Evolutionary conservation across 2,797 vertebrate genomes (phyloP).

Genomic region (Sebastes iracundus): DNA sequence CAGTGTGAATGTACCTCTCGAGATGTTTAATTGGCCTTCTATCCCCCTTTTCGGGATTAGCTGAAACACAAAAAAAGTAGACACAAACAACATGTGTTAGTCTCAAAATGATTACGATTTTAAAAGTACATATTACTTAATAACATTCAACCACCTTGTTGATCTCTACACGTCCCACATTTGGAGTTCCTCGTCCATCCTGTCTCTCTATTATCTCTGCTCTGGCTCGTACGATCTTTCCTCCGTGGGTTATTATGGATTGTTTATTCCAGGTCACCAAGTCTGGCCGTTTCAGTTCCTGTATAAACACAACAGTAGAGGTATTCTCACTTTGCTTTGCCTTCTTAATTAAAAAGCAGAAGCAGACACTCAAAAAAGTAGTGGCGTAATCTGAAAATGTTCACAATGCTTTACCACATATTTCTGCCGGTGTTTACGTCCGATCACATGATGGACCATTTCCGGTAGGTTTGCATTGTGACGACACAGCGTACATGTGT

Average conservation of each 20-base stretch:
- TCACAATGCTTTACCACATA: constrained; percentile 77
- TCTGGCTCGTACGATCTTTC: constrained; percentile 78
- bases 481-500: constrained; percentile 76
- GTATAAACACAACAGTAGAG: not conserved
- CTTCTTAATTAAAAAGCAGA: not conserved
- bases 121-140: not conserved
- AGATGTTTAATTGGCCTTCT: constrained; percentile 34
- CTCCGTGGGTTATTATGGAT: constrained; percentile 60
- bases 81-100: not conserved
- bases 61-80: constrained; percentile 48
- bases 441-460: constrained; percentile 81
- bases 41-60: constrained; percentile 20
- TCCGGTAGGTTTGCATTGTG: constrained; percentile 63
- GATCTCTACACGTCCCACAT: constrained; percentile 50
- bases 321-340: not conserved
- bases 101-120: not conserved
- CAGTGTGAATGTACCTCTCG: constrained; percentile 52
- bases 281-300: constrained; percentile 81
- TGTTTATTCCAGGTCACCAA: constrained; percentile 78
- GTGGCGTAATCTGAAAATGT: not conserved
- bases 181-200: constrained; percentile 80
- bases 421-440: constrained; percentile 85
- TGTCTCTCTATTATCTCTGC: constrained; percentile 83
- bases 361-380: not conserved
- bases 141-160: not conserved